Base-by-base conservation (phyloP, 2,113 vertebrate genomes). In the Cyprinodon brontotheroides region DNA sequence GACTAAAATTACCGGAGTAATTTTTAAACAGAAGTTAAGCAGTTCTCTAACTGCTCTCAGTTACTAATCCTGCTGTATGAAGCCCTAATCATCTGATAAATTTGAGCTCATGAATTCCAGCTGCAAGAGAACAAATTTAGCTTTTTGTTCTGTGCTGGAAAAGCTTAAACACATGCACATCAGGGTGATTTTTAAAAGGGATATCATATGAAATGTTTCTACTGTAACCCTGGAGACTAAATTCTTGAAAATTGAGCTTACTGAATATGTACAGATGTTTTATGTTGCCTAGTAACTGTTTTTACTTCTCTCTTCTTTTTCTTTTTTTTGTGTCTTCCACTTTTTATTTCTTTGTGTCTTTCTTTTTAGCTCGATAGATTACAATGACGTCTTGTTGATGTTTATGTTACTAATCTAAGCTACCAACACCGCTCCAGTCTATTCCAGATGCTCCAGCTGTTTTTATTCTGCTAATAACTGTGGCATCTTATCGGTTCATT, bases 271-370 rank as follows among this genome's bases (percentile, higher is more conserved):
- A 92, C 92, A 92, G 89, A 93, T 94, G 92, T 94, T 94, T 85
- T 93, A 92, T 93, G 94, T 94, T 95, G 93, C 93, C 87, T 93
- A 94, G 94, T 93, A 94, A 94, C 93, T 86, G 91, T 93, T 93
- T 93, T 82, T 84, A 87, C 82, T 85, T 82, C 65, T 82, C 65
- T 77, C 84, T 75, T 79, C 62, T 80, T 39, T 76, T 80, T 85
- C 82, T 61, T 72, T 61, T 80, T 67, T 69, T 77, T 85, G 74
- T 74, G 77, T 77, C 47, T 72, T 78, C 84, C 68, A 45, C n/a
- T 81, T 67, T 77, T 82, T 74, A 72, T 81, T 65, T 88, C 83
- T 91, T 83, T 90, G 65, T 90, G 74, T 87, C 65, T 50, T 68
- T 81, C 78, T 86, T 77, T 89, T 87, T 91, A 84, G 87, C 91